Conservation (phyloP, 2,888 invertebrate species). For the Nebria brevicollis region DNA sequence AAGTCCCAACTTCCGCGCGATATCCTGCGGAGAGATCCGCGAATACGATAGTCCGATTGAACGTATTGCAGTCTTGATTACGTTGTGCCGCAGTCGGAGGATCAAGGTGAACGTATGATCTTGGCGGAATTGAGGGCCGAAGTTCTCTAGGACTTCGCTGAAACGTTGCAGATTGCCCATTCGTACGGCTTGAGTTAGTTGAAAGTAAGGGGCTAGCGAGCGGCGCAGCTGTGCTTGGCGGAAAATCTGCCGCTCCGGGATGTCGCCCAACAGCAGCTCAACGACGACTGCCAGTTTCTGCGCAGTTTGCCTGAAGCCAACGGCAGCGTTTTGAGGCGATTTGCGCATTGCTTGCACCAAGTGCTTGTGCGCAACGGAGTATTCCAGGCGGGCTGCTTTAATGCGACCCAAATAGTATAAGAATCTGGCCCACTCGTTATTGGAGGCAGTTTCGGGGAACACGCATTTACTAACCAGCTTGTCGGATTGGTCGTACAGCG, state of each 20-base stretch:
- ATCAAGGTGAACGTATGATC: conserved; percentile 98
- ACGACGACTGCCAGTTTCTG: conserved; percentile 96
- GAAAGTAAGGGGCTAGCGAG: conserved; percentile 94
- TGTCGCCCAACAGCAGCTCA: conserved; percentile 94
- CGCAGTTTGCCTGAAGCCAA: conserved; percentile 97
- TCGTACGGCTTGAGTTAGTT: conserved; percentile 96
- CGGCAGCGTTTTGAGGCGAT: conserved; percentile 97
- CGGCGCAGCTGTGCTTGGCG: conserved; percentile 89
- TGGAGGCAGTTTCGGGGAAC: conserved; percentile 96
- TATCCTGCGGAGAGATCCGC: conserved; percentile 93
- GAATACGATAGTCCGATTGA: conserved; percentile 97
- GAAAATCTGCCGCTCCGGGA: conserved; percentile 96
- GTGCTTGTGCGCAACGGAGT: conserved; percentile 97
- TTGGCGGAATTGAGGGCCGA: conserved; percentile 88
- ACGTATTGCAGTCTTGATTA: conserved; percentile 97
- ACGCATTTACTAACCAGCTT: conserved; percentile 97
- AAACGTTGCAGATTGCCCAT: conserved; percentile 95
- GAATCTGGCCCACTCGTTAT: conserved; percentile 99
- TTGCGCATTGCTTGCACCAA: conserved; percentile 94
- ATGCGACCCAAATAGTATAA: conserved; percentile 97
- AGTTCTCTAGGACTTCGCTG: conserved; percentile 91
- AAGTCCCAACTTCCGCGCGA: conserved; percentile 91
- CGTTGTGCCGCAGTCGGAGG: conserved; percentile 95
- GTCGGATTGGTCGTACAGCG: conserved; percentile 96
- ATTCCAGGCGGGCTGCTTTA: conserved; percentile 97